Conservation (phyloP, 2,797 vertebrate species). For the Adrianichthys oophorus region DNA sequence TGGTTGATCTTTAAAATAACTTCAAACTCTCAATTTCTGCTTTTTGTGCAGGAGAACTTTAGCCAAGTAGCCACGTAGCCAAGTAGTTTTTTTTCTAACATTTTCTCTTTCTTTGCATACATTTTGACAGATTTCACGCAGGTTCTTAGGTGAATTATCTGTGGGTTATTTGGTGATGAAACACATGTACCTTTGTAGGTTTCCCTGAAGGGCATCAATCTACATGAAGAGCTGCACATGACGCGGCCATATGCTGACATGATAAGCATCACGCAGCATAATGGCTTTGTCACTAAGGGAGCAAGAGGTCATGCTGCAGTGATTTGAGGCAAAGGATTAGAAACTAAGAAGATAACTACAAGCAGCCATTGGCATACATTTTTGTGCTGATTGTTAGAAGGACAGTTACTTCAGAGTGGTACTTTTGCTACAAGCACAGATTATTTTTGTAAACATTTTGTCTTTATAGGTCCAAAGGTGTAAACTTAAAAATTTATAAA, state of each 20-base stretch:
- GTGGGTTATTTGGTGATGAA: too few relatives aligned
- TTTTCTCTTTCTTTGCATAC: too few relatives aligned
- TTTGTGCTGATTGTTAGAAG: conserved; percentile 23
- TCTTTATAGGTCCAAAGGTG: conserved; percentile 1
- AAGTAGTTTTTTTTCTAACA: too few relatives aligned
- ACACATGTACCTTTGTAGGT: background rate
- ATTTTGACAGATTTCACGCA: too few relatives aligned
- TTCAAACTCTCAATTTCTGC: too few relatives aligned
- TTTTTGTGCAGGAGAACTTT: too few relatives aligned
- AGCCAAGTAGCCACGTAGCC: too few relatives aligned
- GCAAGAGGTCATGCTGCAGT: conserved; percentile 52
- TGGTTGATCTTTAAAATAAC: too few relatives aligned
- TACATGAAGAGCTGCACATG: conserved; percentile 22
- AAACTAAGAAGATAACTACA: conserved; percentile 62
- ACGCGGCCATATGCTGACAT: conserved; percentile 15
- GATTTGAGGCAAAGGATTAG: conserved; percentile 59
- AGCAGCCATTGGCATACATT: conserved; percentile 48
- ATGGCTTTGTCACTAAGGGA: conserved; percentile 25
- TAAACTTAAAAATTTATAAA: conserved; percentile 7
- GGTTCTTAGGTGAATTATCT: too few relatives aligned
- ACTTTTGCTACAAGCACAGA: conserved; percentile 6
- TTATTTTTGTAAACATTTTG: background rate
- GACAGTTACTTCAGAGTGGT: conserved; percentile 9
- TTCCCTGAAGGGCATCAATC: conserved; percentile 29
- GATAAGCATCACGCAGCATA: conserved; percentile 21